phyloP scores from a whole-genome alignment of 92 coral and sea anemone genomes.

The Siderastrea radians region DNA sequence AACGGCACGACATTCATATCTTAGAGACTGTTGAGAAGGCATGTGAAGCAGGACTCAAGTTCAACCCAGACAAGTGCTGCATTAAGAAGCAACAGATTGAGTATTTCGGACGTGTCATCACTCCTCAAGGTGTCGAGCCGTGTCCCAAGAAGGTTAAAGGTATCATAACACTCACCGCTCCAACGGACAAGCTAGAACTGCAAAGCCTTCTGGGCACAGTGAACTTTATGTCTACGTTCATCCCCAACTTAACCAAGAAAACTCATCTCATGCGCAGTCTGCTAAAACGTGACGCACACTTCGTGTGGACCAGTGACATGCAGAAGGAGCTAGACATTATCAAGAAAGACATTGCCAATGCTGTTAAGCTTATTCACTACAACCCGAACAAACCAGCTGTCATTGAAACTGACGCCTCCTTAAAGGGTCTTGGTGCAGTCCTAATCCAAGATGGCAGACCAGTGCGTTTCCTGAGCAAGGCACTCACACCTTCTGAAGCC shows the following conservation, averaged over 20 bases:
- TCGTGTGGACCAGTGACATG: slow-evolving; percentile 77
- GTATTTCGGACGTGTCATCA: slow-evolving; percentile 63
- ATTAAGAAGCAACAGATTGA: slow-evolving; percentile 72
- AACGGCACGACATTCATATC: slow-evolving; percentile 79
- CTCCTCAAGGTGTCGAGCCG: slow-evolving; percentile 56
- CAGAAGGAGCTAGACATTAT: slow-evolving; percentile 77
- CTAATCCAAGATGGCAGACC: slow-evolving; percentile 71
- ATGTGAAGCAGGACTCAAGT: slow-evolving; percentile 73
- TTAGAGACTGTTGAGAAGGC: slow-evolving; percentile 77
- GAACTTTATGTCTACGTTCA: slow-evolving; percentile 68
- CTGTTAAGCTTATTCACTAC: slow-evolving; percentile 63
- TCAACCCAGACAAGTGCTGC: slow-evolving; percentile 70
- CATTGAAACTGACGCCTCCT: slow-evolving; percentile 66
- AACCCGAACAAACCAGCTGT: slow-evolving; percentile 59
- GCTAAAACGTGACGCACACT: slow-evolving; percentile 69
- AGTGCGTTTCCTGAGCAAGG: slow-evolving; percentile 75
- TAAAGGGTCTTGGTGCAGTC: slow-evolving; percentile 70
- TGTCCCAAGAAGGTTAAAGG: slow-evolving; percentile 71
- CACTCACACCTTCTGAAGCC: slow-evolving; percentile 69
- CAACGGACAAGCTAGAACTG: slow-evolving; percentile 69
- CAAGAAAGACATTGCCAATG: slow-evolving; percentile 70
- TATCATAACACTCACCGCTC: slow-evolving; percentile 57
- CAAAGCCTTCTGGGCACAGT: slow-evolving; percentile 75
- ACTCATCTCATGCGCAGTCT: slow-evolving; percentile 68
- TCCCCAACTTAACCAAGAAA: slow-evolving; percentile 73